These are phyloP conservation scores for Pandion haliaetus DNA, from an alignment of 2,113 vertebrate genomes.

Conservation along the genomic window DNA sequence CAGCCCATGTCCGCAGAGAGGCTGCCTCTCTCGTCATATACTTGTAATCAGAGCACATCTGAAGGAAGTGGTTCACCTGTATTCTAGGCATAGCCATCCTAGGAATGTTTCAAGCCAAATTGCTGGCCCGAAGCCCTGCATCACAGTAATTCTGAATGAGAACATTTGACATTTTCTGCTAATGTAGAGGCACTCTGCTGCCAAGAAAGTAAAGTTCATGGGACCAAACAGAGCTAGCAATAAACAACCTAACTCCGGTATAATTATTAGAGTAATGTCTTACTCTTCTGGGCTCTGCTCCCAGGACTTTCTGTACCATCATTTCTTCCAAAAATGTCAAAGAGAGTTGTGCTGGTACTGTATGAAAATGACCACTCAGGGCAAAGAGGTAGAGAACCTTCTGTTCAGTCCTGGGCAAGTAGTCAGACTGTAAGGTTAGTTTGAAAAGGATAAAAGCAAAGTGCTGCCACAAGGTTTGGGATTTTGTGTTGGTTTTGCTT, in stretches of 20 bases:
- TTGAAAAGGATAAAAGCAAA: background rate
- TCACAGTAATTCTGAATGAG: background rate
- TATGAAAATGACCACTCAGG: background rate
- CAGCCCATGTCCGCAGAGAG: background rate
- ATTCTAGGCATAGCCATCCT: background rate
- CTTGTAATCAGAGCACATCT: background rate
- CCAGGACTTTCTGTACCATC: background rate
- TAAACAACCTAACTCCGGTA: background rate
- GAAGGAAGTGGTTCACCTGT: background rate
- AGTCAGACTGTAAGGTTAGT: background rate
- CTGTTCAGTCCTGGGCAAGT: background rate
- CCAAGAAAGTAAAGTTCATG: conserved; percentile 19
- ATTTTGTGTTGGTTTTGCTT: background rate
- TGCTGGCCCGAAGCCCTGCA: background rate
- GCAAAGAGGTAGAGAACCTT: background rate
- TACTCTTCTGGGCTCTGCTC: background rate
- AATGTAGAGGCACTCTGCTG: background rate
- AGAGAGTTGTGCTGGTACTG: background rate
- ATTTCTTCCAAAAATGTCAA: background rate
- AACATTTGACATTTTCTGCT: background rate
- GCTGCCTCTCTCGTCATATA: background rate
- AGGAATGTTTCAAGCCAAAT: background rate
- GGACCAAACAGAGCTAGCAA: background rate
- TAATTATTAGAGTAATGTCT: background rate
- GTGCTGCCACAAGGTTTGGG: background rate